phyloP scores from a whole-genome alignment of 2,113 vertebrate species.

The Pundamilia nyererei region DNA sequence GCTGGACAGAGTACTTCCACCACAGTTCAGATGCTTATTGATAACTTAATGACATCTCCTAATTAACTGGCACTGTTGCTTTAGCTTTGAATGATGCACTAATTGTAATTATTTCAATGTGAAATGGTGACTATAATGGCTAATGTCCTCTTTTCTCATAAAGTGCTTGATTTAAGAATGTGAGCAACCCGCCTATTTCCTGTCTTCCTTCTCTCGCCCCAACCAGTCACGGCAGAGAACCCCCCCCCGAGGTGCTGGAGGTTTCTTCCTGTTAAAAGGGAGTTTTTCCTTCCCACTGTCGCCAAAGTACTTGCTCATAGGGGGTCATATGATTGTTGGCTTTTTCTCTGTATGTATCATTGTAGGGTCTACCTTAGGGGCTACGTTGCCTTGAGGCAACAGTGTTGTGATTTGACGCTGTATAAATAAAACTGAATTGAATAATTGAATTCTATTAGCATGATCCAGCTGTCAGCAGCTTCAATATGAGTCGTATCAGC shows the following conservation, averaged over 20 bases:
- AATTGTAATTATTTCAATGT: not conserved
- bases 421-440: not conserved
- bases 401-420: not conserved
- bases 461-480: not conserved
- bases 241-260: not conserved
- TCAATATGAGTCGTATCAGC: not conserved
- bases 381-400: not conserved
- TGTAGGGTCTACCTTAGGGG: not conserved
- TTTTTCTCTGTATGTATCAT: not conserved
- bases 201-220: not conserved
- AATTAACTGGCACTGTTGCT: not conserved
- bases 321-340: not conserved
- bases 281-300: not conserved
- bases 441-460: not conserved
- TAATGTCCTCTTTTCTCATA: not conserved
- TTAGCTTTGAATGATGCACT: not conserved
- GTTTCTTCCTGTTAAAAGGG: not conserved
- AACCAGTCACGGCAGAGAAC: not conserved
- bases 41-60: not conserved
- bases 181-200: not conserved
- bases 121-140: not conserved
- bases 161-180: not conserved
- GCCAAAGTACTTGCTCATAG: not conserved
- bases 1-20: not conserved
- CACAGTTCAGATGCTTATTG: not conserved